These are phyloP conservation scores for Cotesia vestalis DNA, from an alignment of 1,140 invertebrate species.

Conservation along the genomic window DNA sequence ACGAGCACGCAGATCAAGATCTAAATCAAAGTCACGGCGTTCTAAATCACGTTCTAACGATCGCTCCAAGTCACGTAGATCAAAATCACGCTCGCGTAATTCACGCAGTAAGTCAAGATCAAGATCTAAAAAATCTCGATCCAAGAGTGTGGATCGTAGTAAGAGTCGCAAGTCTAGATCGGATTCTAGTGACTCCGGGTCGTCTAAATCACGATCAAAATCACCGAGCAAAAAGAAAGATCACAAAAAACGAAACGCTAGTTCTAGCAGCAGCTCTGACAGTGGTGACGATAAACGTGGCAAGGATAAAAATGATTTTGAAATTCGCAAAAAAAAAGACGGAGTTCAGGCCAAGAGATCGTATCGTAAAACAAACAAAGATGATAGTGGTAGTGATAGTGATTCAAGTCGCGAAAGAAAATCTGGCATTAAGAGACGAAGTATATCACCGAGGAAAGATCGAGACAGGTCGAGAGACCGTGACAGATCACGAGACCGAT, in stretches of 20 bases:
- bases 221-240: conserved; percentile 63
- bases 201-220: conserved; percentile 59
- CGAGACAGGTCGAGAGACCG: conserved; percentile 56
- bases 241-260: conserved; percentile 54
- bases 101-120: conserved; percentile 54
- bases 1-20: conserved; percentile 44
- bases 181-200: conserved; percentile 56
- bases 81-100: conserved; percentile 56
- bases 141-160: conserved; percentile 58
- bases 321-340: conserved; percentile 79
- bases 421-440: conserved; percentile 56
- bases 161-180: conserved; percentile 60
- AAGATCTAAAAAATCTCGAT: conserved; percentile 56
- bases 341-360: conserved; percentile 84
- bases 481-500: conserved; percentile 56
- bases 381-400: conserved; percentile 71
- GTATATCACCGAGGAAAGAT: conserved; percentile 56
- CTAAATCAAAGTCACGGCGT: conserved; percentile 47
- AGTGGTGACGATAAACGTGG: conserved; percentile 59
- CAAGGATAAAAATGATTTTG: conserved; percentile 75
- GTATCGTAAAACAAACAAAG: conserved; percentile 84
- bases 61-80: conserved; percentile 48
- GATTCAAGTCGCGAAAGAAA: conserved; percentile 65
- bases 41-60: conserved; percentile 45
- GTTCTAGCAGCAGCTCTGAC: conserved; percentile 59